A percentile compares a stretch with the other conserved stretches of the same genome.
Conservation (phyloP, 2,113 vertebrate species). For the Albula glossodonta region DNA sequence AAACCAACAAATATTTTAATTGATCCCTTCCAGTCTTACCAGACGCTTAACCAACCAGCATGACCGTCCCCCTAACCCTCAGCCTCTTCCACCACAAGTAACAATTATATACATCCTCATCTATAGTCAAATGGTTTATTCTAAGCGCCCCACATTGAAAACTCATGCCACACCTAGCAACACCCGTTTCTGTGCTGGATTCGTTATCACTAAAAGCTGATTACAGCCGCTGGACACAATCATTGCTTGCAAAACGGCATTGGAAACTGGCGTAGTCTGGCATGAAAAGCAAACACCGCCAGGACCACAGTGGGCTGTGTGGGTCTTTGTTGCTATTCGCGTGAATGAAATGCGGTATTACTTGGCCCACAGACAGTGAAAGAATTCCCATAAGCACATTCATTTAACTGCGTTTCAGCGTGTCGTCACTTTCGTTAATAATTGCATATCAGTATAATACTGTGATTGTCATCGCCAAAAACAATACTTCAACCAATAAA, state of each 20-base stretch:
- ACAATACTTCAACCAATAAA: not conserved
- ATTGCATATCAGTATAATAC: not conserved
- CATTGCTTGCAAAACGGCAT: constrained; percentile 15
- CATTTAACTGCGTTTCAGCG: not conserved
- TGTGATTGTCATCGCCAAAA: not conserved
- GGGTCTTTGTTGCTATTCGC: not conserved
- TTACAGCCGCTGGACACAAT: constrained; percentile 26
- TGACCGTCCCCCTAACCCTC: not conserved
- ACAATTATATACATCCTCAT: not conserved
- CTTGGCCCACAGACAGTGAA: not conserved
- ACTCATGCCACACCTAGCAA: constrained; percentile 54
- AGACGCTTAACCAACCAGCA: not conserved
- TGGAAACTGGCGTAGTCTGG: constrained; percentile 4
- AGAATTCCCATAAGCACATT: not conserved
- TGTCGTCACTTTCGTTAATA: not conserved
- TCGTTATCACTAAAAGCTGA: constrained; percentile 10
- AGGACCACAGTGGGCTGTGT: not conserved
- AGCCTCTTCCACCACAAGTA: not conserved
- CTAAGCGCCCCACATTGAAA: not conserved
- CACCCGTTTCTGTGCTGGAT: constrained; percentile 38
- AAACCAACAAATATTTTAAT: constrained; percentile 69
- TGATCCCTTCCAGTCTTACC: constrained; percentile 45
- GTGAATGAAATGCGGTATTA: not conserved
- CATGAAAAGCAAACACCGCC: constrained; percentile 18
- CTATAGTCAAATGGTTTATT: not conserved